These are phyloP conservation scores for Melieria picta DNA, from an alignment of 2,888 invertebrate species.

Conservation along the genomic window DNA sequence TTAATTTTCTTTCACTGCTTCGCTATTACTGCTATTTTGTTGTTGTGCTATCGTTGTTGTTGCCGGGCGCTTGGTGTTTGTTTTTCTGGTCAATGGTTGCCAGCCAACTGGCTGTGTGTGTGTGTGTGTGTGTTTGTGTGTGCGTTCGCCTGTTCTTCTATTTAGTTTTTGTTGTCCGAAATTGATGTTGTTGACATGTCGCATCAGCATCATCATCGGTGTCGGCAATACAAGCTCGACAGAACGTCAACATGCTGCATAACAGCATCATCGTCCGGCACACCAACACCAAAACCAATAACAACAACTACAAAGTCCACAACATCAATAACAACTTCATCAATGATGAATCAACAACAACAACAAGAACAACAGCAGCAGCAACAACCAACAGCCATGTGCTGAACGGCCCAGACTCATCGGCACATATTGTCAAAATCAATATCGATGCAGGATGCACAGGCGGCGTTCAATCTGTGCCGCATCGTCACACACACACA, in stretches of 20 bases:
- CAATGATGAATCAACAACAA: neutral
- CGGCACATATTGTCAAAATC: constrained; percentile 17
- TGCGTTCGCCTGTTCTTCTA: neutral
- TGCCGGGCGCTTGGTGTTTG: too few relatives aligned
- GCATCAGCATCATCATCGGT: neutral
- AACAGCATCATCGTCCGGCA: neutral
- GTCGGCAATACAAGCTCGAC: too few relatives aligned
- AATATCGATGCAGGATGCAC: constrained; percentile 1
- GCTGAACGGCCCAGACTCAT: neutral
- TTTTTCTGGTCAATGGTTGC: too few relatives aligned
- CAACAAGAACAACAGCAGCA: too few relatives aligned
- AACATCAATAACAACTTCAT: neutral
- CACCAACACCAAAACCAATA: neutral
- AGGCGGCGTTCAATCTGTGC: too few relatives aligned
- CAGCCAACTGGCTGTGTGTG: neutral
- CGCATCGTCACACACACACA: neutral
- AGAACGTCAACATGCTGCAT: too few relatives aligned
- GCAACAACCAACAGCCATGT: too few relatives aligned
- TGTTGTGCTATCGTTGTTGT: too few relatives aligned
- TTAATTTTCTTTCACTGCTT: too few relatives aligned
- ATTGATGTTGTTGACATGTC: constrained; percentile 23
- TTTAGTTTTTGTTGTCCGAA: neutral
- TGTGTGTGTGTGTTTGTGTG: neutral
- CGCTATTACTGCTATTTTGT: too few relatives aligned
- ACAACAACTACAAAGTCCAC: neutral